phyloP scores from a whole-genome alignment of 2,888 invertebrate species.

The Melanostoma scalare region DNA sequence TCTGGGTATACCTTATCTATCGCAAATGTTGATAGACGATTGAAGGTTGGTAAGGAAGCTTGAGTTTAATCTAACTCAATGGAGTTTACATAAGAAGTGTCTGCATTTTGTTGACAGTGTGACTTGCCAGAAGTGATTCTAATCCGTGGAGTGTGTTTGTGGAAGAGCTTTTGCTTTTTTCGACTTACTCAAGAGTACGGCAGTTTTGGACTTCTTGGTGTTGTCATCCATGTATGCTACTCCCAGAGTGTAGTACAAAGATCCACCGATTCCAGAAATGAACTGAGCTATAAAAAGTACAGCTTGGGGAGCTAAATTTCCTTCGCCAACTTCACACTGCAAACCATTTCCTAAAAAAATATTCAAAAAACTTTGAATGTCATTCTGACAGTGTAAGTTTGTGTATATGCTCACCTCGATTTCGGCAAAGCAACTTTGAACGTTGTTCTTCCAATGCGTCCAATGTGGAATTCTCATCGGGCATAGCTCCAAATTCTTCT shows the following conservation, averaged over 20 bases:
- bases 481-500: conserved; percentile 83
- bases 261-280: conserved; percentile 88
- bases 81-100: conserved; percentile 6
- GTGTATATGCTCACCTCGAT: conserved; percentile 78
- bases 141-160: conserved; percentile 9
- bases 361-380: no score
- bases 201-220: conserved; percentile 88
- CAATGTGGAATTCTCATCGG: conserved; percentile 81
- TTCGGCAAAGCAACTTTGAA: conserved; percentile 84
- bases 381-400: conserved; percentile 14
- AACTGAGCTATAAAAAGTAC: conserved; percentile 87
- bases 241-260: conserved; percentile 87
- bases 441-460: conserved; percentile 83
- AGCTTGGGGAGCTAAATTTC: conserved; percentile 85
- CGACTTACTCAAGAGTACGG: conserved; percentile 86
- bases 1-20: conserved; percentile 5
- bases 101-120: conserved; percentile 5
- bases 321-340: conserved; percentile 83
- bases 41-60: conserved; percentile 45
- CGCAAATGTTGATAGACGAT: conserved; percentile 27
- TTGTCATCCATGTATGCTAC: conserved; percentile 90
- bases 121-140: conserved; percentile 37
- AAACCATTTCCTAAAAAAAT: conserved; percentile 74
- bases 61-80: conserved; percentile 6
- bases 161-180: no score